phyloP scores from a whole-genome alignment of 2,113 vertebrate genomes.

The Craseonycteris thonglongyai region DNA sequence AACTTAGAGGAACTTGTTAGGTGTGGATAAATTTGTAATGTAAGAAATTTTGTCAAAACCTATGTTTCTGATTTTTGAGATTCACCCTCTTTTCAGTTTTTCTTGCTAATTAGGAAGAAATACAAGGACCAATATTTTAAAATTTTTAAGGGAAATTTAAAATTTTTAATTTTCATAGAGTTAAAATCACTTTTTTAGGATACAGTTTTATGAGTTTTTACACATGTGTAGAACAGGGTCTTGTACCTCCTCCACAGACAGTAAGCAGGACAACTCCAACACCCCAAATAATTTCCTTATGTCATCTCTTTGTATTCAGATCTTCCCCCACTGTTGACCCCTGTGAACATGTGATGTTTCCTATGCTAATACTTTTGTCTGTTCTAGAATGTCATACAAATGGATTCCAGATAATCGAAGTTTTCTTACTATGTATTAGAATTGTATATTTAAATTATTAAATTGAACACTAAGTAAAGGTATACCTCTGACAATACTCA shows the following conservation, averaged over 20 bases:
- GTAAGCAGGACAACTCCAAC: background rate
- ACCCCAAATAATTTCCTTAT: background rate
- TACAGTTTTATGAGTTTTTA: background rate
- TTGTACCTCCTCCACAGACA: background rate
- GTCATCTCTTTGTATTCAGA: background rate
- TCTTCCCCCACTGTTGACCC: fast-evolving
- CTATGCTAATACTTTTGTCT: background rate
- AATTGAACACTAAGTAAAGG: background rate
- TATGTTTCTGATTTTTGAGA: background rate
- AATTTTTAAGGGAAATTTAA: background rate
- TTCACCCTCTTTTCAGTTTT: background rate
- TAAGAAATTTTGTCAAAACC: background rate
- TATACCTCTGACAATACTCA: background rate
- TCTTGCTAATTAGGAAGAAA: background rate
- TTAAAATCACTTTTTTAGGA: background rate
- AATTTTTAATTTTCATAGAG: background rate
- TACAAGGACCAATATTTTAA: background rate
- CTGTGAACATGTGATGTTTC: background rate
- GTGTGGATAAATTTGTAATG: background rate
- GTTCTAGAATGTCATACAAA: background rate
- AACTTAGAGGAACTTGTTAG: background rate
- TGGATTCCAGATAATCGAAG: background rate
- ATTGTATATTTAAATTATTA: background rate
- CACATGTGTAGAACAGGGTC: background rate
- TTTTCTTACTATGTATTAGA: background rate